phyloP scores from a whole-genome alignment of 2,888 invertebrate species.

The Gerosis bhagava region DNA sequence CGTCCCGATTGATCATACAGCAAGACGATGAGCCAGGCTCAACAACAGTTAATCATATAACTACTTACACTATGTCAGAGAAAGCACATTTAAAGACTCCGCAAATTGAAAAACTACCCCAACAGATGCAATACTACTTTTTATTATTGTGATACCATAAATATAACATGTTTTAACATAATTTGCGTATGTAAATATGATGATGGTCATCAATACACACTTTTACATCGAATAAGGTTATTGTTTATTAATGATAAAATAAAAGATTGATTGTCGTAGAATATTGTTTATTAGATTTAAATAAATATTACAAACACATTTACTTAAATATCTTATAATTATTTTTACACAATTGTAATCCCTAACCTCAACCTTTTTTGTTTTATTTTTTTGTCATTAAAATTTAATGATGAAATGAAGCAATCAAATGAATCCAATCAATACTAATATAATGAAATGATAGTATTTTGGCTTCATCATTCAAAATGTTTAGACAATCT shows the following conservation, averaged over 20 bases:
- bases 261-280: constrained; percentile 21
- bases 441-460: no score
- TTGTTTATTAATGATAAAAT: no score
- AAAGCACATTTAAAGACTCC: constrained; percentile 67
- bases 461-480: no score
- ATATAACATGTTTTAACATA: no score
- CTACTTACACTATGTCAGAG: constrained; percentile 66
- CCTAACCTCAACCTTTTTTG: no score
- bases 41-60: constrained; percentile 67
- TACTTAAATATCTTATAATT: constrained; percentile 39
- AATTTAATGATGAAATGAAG: no score
- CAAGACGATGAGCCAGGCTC: constrained; percentile 62
- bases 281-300: constrained; percentile 47
- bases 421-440: no score
- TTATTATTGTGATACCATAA: constrained; percentile 59
- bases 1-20: constrained; percentile 62
- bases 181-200: no score
- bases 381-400: no score
- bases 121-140: constrained; percentile 72
- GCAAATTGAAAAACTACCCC: constrained; percentile 60
- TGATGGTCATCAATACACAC: no score
- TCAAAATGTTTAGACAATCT: no score
- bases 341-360: constrained; percentile 17
- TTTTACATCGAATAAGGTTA: no score
- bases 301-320: constrained; percentile 58